A percentile compares a stretch with the other conserved stretches of the same genome.
These are phyloP conservation scores for Bovichtus variegatus DNA, from an alignment of 2,797 vertebrate genomes.

Conservation along the genomic window DNA sequence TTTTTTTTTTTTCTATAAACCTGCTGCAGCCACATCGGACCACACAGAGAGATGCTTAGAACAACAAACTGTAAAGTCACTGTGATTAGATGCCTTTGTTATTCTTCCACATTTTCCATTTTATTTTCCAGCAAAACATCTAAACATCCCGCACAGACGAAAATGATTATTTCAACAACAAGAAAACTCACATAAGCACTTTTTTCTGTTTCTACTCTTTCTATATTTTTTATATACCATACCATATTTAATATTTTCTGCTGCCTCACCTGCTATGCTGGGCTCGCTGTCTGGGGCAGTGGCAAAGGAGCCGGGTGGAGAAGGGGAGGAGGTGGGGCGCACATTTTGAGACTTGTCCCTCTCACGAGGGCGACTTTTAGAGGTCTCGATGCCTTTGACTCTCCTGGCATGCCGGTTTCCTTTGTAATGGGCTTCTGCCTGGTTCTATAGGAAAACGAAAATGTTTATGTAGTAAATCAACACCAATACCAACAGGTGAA, in stretches of 20 bases:
- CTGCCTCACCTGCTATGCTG: constrained; percentile 82
- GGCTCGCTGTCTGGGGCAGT: constrained; percentile 72
- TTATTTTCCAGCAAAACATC: constrained; percentile 30
- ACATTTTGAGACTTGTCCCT: constrained; percentile 84
- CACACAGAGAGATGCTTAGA: constrained; percentile 55
- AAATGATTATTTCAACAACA: constrained; percentile 41
- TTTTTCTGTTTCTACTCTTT: constrained; percentile 9
- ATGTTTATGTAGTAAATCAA: constrained; percentile 13
- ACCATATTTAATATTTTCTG: constrained; percentile 3
- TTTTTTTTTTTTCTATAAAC: constrained; percentile 29
- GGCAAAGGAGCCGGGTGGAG: constrained; percentile 73
- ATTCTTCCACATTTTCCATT: constrained; percentile 52
- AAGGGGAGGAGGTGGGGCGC: constrained; percentile 80
- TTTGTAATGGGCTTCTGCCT: constrained; percentile 96
- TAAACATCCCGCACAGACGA: constrained; percentile 9
- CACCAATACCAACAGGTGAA: constrained; percentile 37
- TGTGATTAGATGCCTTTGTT: constrained; percentile 51
- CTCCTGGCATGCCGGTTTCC: constrained; percentile 94
- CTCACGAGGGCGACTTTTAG: constrained; percentile 91
- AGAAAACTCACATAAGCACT: constrained; percentile 5
- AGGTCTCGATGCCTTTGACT: constrained; percentile 95
- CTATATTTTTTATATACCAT: too few relatives aligned
- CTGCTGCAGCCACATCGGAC: constrained; percentile 33
- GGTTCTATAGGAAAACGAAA: constrained; percentile 84
- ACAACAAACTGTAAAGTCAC: constrained; percentile 27